phyloP scores from a whole-genome alignment of 2,888 invertebrate genomes.

The Corythucha ciliata region DNA sequence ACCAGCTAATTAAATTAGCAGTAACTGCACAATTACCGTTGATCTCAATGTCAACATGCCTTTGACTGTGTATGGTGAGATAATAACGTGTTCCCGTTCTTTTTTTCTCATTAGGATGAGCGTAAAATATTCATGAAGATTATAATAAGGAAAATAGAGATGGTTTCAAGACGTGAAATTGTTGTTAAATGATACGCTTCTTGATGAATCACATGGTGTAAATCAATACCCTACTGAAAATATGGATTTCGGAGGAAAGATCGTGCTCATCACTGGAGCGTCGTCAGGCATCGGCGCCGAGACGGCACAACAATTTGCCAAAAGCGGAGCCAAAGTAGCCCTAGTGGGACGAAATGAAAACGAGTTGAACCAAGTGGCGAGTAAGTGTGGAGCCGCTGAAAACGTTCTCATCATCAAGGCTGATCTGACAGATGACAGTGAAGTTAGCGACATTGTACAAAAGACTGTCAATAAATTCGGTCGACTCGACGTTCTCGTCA shows the following conservation, averaged over 20 bases:
- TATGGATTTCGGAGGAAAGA: constrained; percentile 62
- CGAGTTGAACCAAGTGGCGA: constrained; percentile 54
- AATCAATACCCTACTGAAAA: too few species aligned
- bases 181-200: too few species aligned
- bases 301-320: constrained; percentile 65
- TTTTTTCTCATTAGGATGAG: too few species aligned
- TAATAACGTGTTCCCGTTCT: too few species aligned
- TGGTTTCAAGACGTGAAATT: too few species aligned
- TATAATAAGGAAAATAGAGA: too few species aligned
- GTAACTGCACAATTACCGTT: too few species aligned
- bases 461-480: constrained; percentile 65
- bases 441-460: constrained; percentile 48
- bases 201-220: too few species aligned
- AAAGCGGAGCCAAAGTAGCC: constrained; percentile 64
- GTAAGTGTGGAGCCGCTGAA: constrained; percentile 47
- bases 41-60: too few species aligned
- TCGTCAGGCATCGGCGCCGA: constrained; percentile 80
- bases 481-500: constrained; percentile 68
- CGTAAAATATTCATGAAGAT: too few species aligned
- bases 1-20: too few species aligned
- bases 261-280: constrained; percentile 66
- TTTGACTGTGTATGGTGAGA: too few species aligned
- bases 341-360: constrained; percentile 59
- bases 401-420: constrained; percentile 42
- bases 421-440: constrained; percentile 62